Percentiles rank a stretch among this genome's conserved stretches.
phyloP scores from a whole-genome alignment of 2,113 vertebrate species.

The Poeciliopsis occidentalis region DNA sequence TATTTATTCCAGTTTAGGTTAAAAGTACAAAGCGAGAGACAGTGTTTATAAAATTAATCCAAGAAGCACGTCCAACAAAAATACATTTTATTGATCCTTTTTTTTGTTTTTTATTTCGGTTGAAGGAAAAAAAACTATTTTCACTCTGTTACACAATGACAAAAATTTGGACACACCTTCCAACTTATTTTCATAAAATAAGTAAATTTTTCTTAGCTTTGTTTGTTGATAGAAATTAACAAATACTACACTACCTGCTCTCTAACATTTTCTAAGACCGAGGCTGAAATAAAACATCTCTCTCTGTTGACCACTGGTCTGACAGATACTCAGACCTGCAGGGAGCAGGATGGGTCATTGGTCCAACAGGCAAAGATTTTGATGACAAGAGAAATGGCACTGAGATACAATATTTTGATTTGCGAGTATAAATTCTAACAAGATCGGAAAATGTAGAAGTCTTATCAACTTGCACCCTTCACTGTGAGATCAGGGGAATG shows the following conservation, averaged over 20 bases:
- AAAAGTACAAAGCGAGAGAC: background rate
- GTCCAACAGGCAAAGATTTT: background rate
- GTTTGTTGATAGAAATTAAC: background rate
- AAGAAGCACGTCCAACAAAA: background rate
- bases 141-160: background rate
- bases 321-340: background rate
- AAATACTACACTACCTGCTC: too few species aligned
- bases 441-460: too few species aligned
- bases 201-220: background rate
- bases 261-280: too few species aligned
- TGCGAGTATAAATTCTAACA: too few species aligned
- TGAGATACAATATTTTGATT: background rate
- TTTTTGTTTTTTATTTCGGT: background rate
- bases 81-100: background rate
- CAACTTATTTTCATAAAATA: background rate
- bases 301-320: background rate
- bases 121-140: background rate
- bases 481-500: too few species aligned
- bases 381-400: background rate
- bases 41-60: background rate
- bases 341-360: background rate
- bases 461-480: too few species aligned
- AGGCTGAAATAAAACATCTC: too few species aligned
- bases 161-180: background rate
- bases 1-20: background rate